phyloP scores from a whole-genome alignment of 1,140 invertebrate species.

The Lycorma delicatula region DNA sequence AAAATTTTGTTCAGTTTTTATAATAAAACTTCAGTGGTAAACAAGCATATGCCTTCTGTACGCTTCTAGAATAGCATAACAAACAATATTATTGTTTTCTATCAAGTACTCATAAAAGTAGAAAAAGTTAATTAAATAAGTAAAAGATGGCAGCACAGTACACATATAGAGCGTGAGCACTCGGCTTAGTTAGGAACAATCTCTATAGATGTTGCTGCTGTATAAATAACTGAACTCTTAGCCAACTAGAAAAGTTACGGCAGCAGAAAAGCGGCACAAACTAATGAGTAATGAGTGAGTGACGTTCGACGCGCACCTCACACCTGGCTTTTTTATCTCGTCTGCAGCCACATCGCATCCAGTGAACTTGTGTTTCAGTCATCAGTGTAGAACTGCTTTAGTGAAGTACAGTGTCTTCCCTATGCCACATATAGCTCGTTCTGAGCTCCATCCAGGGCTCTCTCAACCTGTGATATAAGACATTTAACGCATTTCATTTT shows the following conservation, averaged over 20 bases:
- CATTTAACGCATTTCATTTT: conserved; percentile 7
- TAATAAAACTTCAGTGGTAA: no score
- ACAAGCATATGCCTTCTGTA: no score
- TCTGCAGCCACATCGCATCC: neutral
- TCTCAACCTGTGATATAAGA: conserved; percentile 10
- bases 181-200: no score
- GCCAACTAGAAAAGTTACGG: conserved; percentile 18
- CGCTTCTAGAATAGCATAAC: no score
- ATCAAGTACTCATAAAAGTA: no score
- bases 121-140: no score
- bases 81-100: no score
- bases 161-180: no score
- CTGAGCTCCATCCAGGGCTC: conserved; percentile 14
- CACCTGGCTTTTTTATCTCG: conserved; percentile 19
- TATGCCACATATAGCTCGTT: conserved; percentile 14
- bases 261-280: conserved; percentile 19
- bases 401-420: conserved; percentile 16
- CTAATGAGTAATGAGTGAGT: conserved; percentile 20
- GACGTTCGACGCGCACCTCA: conserved; percentile 11
- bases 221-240: conserved; percentile 17
- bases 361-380: conserved; percentile 1
- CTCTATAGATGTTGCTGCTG: conserved; percentile 14
- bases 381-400: conserved; percentile 3
- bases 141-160: no score
- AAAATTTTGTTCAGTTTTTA: no score